Evolutionary conservation across 2,797 vertebrate genomes (phyloP), one percentile per base, ranked within the genome.

Genomic region (Labroides dimidiatus): DNA sequence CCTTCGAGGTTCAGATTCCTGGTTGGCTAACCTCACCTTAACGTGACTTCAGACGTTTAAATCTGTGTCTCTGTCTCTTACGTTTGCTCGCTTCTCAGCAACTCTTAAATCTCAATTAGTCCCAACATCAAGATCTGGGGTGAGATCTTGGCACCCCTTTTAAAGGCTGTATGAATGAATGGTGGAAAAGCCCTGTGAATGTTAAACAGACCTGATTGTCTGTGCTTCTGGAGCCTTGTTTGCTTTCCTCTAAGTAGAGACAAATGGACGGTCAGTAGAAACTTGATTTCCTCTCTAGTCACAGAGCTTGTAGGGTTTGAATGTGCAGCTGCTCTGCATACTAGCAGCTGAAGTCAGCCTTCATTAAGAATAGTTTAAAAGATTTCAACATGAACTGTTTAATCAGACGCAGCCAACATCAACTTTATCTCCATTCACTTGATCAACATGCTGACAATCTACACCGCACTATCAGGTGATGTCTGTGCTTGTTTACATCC

Each of bases 161-260:
- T 49, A 54, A 75, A 75, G 69, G 64, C 39, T 58, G 48, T 24
- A 65, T 64, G 60, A 64, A 64, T 73, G 82, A 78, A 69, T 58
- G 63, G 60, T 71, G 61, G 83, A 74, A 68, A 72, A 70, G 73
- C 43, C 63, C 72, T 30, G 44, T 84, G 88, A 90, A 90, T 91
- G 83, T 89, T 92, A 88, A 91, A 87, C 68, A 85, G 85, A 83
- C 49, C 23, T 61, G 60, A 87, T 90, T 91, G 89, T 90, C 61
- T 61, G 49, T 11, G 7, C 69, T 69, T 61, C 45, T 75, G 73
- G 74, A 49, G 67, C 55, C 63, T 44, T 86, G 77, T 90, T 89
- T 84, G 68, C 81, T 71, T 70, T 83, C 48, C 59, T 72, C 81
- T 64, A 53, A 65, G 82, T 53, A 48, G 60, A 74, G 68, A 84